Evolutionary conservation across 1,140 invertebrate genomes (phyloP), one percentile per base, ranked within the genome.

Genomic region (Agrypnia vestita): DNA sequence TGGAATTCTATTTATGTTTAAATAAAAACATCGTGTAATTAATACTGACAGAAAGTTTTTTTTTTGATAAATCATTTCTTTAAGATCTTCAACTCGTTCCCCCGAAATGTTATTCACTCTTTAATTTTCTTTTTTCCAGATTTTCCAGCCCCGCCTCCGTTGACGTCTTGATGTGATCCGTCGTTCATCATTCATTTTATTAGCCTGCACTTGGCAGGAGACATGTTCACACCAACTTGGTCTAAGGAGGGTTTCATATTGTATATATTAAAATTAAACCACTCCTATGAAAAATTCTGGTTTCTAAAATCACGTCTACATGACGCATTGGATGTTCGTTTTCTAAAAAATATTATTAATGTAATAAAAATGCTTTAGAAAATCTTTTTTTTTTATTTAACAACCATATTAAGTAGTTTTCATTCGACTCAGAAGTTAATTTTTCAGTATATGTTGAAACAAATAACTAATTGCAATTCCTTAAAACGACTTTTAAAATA

Each of bases 181-280:
- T 82, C 80, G 64, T 76, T 82, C 80, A 82, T 82, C 80, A 82
- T 79, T 78, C 78, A 81, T 78, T 78, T 75, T 78, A 81, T 81
- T 78, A 78, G 75, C 59, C 76, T 81, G 80, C 69, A 78, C 44
- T 78, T 81, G 80, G 76, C 80, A 78, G 69, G 10, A 73, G 69
- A 25, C 80, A 78, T 76, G 71, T 72, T 62, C 53, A 74, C n/a
- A 43, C 59, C 19, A 4, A 43, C 64, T 72, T 12, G 51, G 13
- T 47, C 53, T 15, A 13, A 7, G 51, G 51, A 56, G 53, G 25
- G 17, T 55, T 74, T 55, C 55, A 74, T 74, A 51, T 35, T 44
- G 53, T 8, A 74, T 74, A 43, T 74, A 56, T 74, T 43, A 74
- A 12, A n/a, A 35, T 35, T 35, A 3, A 47, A 71, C n/a, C 13